Evolutionary conservation across 2,888 invertebrate genomes (phyloP).

Genomic region (Tinea semifulvella): DNA sequence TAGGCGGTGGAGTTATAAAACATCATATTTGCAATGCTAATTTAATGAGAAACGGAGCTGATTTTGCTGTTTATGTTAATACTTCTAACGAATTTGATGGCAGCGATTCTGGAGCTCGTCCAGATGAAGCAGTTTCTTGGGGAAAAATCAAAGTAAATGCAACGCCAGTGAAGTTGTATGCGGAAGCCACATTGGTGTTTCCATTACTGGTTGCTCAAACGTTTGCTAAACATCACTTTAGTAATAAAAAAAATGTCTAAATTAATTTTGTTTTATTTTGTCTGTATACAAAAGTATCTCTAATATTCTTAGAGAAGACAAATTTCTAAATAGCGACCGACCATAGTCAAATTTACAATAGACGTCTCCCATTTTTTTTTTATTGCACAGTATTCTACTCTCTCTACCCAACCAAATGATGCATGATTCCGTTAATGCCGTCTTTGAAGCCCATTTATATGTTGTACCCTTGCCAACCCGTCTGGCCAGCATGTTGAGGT

Average conservation of each 20-base stretch:
- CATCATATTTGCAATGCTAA: constrained; percentile 99
- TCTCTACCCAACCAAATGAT: no score
- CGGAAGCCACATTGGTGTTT: constrained; percentile 93
- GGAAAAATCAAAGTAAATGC: constrained; percentile 94
- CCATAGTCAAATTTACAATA: no score
- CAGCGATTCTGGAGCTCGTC: constrained; percentile 96
- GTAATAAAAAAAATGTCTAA: constrained; percentile 61
- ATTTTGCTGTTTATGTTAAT: constrained; percentile 94
- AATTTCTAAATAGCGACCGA: no score
- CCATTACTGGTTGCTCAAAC: constrained; percentile 96
- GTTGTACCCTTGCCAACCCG: no score
- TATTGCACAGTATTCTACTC: no score
- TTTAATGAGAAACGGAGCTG: constrained; percentile 98
- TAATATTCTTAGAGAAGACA: no score
- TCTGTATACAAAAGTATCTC: no score
- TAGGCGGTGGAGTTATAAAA: constrained; percentile 97
- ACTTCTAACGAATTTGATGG: constrained; percentile 97
- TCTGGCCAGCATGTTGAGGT: no score
- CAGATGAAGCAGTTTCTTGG: constrained; percentile 99
- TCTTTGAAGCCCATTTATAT: no score
- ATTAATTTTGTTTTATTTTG: background rate
- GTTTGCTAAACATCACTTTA: constrained; percentile 80
- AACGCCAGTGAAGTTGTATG: constrained; percentile 91
- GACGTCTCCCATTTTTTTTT: no score
- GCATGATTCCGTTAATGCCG: no score